Evolutionary conservation across 64 coral and sea anemone species (phyloP), one percentile per base, ranked within the genome.

Genomic region (Hydrozoanthus tunicans): DNA sequence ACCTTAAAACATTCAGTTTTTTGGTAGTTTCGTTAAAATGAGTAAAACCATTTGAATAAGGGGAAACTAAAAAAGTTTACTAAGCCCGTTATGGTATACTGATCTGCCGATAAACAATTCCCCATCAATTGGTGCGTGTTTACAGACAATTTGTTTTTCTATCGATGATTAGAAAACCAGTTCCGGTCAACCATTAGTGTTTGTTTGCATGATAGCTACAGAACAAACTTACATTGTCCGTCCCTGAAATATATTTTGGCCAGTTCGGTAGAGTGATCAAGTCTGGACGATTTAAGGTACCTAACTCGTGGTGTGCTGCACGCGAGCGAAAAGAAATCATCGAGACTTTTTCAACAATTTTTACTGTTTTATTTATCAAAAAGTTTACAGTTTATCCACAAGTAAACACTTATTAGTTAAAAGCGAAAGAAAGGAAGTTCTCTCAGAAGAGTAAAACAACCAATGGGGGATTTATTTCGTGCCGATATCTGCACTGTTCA

Each of bases 151-250:
- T 88, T 88, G 56, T 73, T 74, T 14, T 73, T 73, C 74, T 88
- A 88, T 88, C 68, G 69, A 73, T 60, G 9, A 25, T 72, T 25
- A 61, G 81, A 59, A 6, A 58, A 6, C 11, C 5, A 59, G 54
- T 61, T 88, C 84, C 84, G 84, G 84, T 59, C 68, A 8, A 58
- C 84, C 60, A 55, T 23, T 58, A 43, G 4, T 88, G 84, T 88
- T 88, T 88, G 84, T 88, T 88, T 88, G 69, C 56, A 88, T 61
- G 68, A 73, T 88, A 26, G 53, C 69, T 32, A 24, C 57, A 88
- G 56, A 52, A 73, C 60, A 60, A 74, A 88, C 68, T 82, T 65
- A 53, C 55, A 60, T 53, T 76, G 72, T 43, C 7, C 6, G 43
- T 83, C 55, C 0, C 13, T 83, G 61, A 52, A 65, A 68, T 15